phyloP scores from a whole-genome alignment of 1,140 invertebrate genomes.

The Laupala kohalensis region DNA sequence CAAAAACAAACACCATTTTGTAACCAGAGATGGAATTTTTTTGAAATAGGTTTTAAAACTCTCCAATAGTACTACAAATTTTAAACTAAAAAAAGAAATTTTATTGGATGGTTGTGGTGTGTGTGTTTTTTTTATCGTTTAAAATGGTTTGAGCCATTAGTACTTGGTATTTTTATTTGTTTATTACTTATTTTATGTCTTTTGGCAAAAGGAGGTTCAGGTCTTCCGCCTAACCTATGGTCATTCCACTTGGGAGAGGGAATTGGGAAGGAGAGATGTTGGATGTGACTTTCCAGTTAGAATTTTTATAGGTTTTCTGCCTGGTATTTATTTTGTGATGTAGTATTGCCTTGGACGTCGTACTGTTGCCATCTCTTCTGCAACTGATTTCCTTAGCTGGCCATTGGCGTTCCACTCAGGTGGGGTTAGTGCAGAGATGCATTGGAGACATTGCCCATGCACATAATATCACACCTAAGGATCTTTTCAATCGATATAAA shows the following conservation, averaged over 20 bases:
- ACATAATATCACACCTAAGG: conserved; percentile 39
- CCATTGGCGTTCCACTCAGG: conserved; percentile 35
- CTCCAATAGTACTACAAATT: not conserved
- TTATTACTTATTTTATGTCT: too few relatives aligned
- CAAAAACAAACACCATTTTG: too few relatives aligned
- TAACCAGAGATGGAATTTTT: too few relatives aligned
- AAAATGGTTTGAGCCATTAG: not conserved
- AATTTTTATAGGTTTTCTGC: not conserved
- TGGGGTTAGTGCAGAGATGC: conserved; percentile 41
- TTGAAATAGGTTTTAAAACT: too few relatives aligned
- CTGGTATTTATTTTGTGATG: not conserved
- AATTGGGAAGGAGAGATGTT: too few relatives aligned
- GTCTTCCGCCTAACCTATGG: too few relatives aligned
- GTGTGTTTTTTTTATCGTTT: not conserved
- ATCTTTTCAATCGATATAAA: conserved; percentile 51
- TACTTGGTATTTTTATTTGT: too few relatives aligned
- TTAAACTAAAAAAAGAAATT: not conserved
- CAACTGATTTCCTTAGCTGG: conserved; percentile 49
- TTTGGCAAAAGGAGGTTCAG: too few relatives aligned
- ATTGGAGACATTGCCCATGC: conserved; percentile 42
- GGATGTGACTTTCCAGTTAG: too few relatives aligned
- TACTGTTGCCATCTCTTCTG: conserved; percentile 35
- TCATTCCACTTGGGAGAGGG: too few relatives aligned
- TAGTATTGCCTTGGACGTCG: conserved; percentile 16
- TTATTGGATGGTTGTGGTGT: not conserved